Evolutionary conservation across 2,888 invertebrate species (phyloP), one percentile per base, ranked within the genome.

Genomic region (Hirtodrosophila cameraria): DNA sequence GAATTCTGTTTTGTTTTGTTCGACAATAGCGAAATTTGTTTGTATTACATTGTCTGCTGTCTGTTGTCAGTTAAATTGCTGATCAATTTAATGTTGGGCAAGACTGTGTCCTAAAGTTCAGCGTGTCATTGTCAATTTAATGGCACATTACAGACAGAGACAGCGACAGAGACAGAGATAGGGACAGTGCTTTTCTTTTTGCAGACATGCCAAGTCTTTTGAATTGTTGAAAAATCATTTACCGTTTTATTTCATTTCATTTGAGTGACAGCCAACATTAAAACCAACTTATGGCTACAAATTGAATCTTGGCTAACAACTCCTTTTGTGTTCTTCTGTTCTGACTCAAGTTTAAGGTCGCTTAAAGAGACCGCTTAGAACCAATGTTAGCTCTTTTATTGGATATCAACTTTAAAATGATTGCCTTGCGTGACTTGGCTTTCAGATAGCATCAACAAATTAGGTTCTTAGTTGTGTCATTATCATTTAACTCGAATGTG

Each of bases 381-480:
- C n/a, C n/a, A n/a, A n/a, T n/a, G n/a, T n/a, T n/a, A n/a, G 11
- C 28, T 33, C 43, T 36, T 52, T 75, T 36, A 61, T 49, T 70
- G 62, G 63, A 61, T 85, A 78, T 81, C 85, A 65, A 81, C 82
- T 82, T 65, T 83, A 69, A 58, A 66, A 68, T n/a, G n/a, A n/a
- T n/a, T n/a, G 49, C 80, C 74, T 61, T 86, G 86, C 81, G 84
- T 86, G 81, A 84, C 84, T 86, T 63, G 84, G 49, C 75, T 75
- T 28, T 36, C 45, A 59, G 57, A 49, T n/a, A n/a, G n/a, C 50
- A 49, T 49, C 41, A 65, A 35, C 20, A 16, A 63, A 45, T 55
- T 61, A 53, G 71, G 52, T 36, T 69, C 30, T 46, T 55, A 60
- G 61, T 80, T 81, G 66, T 77, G 78, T 69, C 76, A 68, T 31